Percentiles rank a stretch among this genome's conserved stretches.
phyloP scores from a whole-genome alignment of 2,113 vertebrate genomes.

The Zosterops japonicus region DNA sequence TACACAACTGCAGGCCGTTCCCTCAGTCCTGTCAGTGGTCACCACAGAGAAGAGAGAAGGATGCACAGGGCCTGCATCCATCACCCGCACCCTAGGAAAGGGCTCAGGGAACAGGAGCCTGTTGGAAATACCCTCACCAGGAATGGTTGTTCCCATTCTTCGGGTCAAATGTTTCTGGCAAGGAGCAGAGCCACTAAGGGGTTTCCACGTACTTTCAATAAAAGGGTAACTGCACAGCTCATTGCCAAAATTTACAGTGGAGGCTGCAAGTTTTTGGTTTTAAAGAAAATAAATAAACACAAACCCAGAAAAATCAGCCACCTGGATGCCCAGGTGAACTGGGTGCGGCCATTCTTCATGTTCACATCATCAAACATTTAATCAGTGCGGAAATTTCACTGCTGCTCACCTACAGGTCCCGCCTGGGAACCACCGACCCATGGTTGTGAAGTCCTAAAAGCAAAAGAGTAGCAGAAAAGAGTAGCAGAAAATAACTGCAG shows the following conservation, averaged over 20 bases:
- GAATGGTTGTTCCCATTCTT: rapidly evolving
- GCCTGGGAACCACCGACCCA: rapidly evolving
- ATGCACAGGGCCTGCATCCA: rapidly evolving
- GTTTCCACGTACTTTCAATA: rapidly evolving
- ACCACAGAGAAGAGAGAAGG: not conserved
- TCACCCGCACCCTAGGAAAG: rapidly evolving
- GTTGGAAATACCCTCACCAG: not conserved
- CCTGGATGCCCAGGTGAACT: not conserved
- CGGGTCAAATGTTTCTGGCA: rapidly evolving
- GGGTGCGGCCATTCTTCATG: rapidly evolving
- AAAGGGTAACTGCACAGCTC: rapidly evolving
- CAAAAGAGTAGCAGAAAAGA: not conserved
- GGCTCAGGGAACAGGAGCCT: rapidly evolving
- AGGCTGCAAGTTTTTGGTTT: not conserved
- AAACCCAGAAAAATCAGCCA: not conserved
- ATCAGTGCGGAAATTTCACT: not conserved
- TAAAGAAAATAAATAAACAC: not conserved
- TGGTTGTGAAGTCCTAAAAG: not conserved
- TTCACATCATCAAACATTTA: not conserved
- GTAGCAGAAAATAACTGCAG: not conserved
- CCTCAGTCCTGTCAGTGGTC: not conserved
- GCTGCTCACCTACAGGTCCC: not conserved
- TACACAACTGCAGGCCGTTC: not conserved
- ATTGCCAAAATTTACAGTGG: rapidly evolving
- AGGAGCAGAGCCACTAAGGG: rapidly evolving